Evolutionary conservation across 2,113 vertebrate genomes (phyloP), one percentile per base, ranked within the genome.

Genomic region (Symphodus melops): DNA sequence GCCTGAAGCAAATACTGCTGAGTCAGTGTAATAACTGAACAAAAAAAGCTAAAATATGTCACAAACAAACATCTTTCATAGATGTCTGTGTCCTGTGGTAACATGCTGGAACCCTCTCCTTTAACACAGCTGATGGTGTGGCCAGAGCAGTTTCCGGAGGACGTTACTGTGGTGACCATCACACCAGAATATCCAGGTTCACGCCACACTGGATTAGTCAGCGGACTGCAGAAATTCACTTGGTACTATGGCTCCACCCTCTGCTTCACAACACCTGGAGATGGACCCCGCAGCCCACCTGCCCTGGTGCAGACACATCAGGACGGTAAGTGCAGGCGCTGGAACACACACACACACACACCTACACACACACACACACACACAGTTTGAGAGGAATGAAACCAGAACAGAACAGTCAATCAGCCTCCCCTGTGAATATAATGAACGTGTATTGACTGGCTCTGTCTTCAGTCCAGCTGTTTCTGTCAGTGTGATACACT

Each of bases 261-360:
- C 59, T 99, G 97, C 61, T 99, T 99, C 86, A 99, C 98, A 39
- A 99, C 98, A 0, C 98, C 98, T 0, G 97, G 98, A 1, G 96
- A 99, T 0, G 98, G 98, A 5, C 98, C 98, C 0, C 93, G 91
- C 0, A 99, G 97, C 79, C 1, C 86, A 0, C 95, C 96, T 0
- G 93, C 93, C 79, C 93, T 97, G 10, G 49, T 99, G 65, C 81
- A 93, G 89, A 99, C 97, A 0, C 95, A 96, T 0, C 96, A 98
- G 55, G 98, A 98, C 91, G 95, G 98, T 99, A 89, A 96, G 97
- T 97, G 65, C 28, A 33, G 4, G 28, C 28, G 3, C 28, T 33
- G 28, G 28, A 4, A 5, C 28, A 33, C 28, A 3, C 28, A 3
- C 28, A 3, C 28, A 33, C 28, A 33, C 28, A 33, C 28, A 33